phyloP scores from a whole-genome alignment of 2,888 invertebrate species.

The Drosophila kuntzei region DNA sequence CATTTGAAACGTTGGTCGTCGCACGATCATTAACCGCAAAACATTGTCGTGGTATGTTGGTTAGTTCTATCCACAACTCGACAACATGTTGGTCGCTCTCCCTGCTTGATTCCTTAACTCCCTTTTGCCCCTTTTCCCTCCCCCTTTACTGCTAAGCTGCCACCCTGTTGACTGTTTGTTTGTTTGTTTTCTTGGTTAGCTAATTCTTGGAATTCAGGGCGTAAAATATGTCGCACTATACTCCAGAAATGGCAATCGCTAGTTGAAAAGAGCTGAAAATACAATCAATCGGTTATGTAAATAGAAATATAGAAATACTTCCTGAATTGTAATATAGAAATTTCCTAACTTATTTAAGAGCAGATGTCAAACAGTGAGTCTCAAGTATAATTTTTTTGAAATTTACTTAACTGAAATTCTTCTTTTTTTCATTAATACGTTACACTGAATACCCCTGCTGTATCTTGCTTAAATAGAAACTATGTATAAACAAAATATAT shows the following conservation, averaged over 20 bases:
- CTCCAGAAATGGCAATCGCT: slow-evolving; percentile 32
- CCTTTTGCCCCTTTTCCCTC: background rate
- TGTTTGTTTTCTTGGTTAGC: slow-evolving; percentile 36
- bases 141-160: slow-evolving; percentile 8
- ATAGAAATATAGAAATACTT: background rate
- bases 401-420: too few relatives aligned
- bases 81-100: slow-evolving; percentile 43
- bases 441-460: too few relatives aligned
- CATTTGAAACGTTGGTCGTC: slow-evolving; percentile 72
- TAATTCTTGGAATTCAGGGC: slow-evolving; percentile 58
- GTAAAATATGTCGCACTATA: slow-evolving; percentile 61
- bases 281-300: background rate
- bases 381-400: too few relatives aligned
- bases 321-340: background rate
- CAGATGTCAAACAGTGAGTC: too few relatives aligned
- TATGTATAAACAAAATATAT: too few relatives aligned
- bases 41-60: slow-evolving; percentile 77
- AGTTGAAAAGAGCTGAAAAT: background rate
- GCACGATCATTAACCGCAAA: slow-evolving; percentile 84
- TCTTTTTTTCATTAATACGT: too few relatives aligned
- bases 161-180: slow-evolving; percentile 42
- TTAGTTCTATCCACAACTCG: slow-evolving; percentile 47
- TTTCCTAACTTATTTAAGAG: background rate
- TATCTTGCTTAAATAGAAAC: too few relatives aligned
- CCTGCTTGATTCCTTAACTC: slow-evolving; percentile 7